A percentile compares a stretch with the other conserved stretches of the same genome.
These are phyloP conservation scores for Catagonus wagneri DNA, from an alignment of 2,113 vertebrate species.

Conservation along the genomic window DNA sequence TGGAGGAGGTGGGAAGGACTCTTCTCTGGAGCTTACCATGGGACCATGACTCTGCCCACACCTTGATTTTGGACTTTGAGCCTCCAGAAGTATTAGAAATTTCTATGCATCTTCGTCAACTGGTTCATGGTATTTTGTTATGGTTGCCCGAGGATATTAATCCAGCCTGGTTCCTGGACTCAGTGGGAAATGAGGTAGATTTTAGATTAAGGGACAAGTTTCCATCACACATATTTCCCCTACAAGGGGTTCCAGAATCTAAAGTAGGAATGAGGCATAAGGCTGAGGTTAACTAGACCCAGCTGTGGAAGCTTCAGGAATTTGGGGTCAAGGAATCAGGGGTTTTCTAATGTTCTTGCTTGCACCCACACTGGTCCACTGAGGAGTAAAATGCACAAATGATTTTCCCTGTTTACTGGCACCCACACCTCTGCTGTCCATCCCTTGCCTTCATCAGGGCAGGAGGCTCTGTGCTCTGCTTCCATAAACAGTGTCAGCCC, in stretches of 20 bases:
- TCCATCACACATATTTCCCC: not conserved
- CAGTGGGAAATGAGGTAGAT: not conserved
- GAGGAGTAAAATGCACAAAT: not conserved
- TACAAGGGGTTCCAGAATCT: not conserved
- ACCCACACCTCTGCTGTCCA: not conserved
- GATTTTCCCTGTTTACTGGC: not conserved
- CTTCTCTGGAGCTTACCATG: not conserved
- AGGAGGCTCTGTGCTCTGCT: not conserved
- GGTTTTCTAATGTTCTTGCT: accelerated
- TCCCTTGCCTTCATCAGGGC: no score
- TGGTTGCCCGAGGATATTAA: no score
- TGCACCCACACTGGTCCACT: accelerated
- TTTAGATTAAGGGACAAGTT: not conserved
- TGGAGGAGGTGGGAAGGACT: not conserved
- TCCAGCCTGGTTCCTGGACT: not conserved
- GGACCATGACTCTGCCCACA: not conserved
- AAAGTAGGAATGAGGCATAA: not conserved
- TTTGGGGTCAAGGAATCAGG: not conserved
- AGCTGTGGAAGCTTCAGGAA: not conserved
- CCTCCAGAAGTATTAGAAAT: not conserved
- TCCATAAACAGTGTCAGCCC: not conserved
- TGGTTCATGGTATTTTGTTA: not conserved
- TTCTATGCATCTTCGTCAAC: not conserved
- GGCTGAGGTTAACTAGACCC: not conserved
- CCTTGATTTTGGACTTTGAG: not conserved